phyloP scores from a whole-genome alignment of 2,888 invertebrate species.

The Pimpla rufipes region DNA sequence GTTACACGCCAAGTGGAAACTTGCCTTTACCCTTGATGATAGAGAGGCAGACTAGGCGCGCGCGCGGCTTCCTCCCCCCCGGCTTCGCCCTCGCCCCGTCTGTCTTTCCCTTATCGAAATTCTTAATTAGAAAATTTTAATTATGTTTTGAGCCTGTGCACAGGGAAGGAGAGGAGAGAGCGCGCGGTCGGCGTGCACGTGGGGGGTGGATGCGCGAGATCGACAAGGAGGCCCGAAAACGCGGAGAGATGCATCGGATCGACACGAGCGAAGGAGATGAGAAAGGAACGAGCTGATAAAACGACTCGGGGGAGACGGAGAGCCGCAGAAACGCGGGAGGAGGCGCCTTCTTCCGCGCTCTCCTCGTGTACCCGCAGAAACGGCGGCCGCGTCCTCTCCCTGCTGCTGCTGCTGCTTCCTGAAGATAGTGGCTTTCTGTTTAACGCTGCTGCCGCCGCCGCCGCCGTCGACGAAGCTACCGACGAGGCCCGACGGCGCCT shows the following conservation, averaged over 20 bases:
- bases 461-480: constrained; percentile 20
- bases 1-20: constrained; percentile 63
- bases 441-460: constrained; percentile 29
- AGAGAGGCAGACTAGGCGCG: constrained; percentile 63
- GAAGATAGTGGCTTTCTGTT: constrained; percentile 64
- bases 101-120: constrained; percentile 83
- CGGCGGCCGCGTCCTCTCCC: not conserved
- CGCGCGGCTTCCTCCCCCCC: constrained; percentile 49
- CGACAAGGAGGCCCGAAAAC: constrained; percentile 44
- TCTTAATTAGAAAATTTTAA: constrained; percentile 86
- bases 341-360: not conserved
- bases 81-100: constrained; percentile 35
- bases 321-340: not conserved
- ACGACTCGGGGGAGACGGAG: constrained; percentile 16
- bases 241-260: constrained; percentile 65
- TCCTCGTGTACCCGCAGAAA: not conserved
- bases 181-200: not conserved
- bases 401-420: constrained; percentile 25
- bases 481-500: not conserved
- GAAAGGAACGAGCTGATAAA: constrained; percentile 40
- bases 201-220: constrained; percentile 32
- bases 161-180: constrained; percentile 62
- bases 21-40: constrained; percentile 65
- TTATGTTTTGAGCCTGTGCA: constrained; percentile 82
- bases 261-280: constrained; percentile 38